phyloP scores from a whole-genome alignment of 2,113 vertebrate species.

The Scalopus aquaticus region DNA sequence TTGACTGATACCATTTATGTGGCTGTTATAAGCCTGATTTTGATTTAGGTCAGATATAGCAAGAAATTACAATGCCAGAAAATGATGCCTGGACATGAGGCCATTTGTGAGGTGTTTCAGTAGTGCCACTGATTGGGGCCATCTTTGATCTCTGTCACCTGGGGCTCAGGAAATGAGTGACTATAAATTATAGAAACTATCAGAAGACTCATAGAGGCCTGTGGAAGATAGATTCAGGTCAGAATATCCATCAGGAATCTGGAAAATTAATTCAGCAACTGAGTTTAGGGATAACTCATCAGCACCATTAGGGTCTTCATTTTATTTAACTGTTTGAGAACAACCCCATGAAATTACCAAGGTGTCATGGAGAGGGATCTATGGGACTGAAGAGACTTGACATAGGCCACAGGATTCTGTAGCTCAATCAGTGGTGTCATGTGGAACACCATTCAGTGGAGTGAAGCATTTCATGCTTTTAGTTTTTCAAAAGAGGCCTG shows the following conservation, averaged over 20 bases:
- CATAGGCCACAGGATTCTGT: not conserved
- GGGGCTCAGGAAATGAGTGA: slow-evolving; percentile 20
- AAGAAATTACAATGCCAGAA: slow-evolving; percentile 26
- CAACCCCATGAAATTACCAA: not conserved
- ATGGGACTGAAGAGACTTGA: not conserved
- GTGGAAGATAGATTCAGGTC: slow-evolving; percentile 4
- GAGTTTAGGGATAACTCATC: not conserved
- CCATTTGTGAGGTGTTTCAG: accelerated
- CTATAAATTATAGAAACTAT: slow-evolving; percentile 41
- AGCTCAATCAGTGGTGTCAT: not conserved
- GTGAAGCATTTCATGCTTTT: slow-evolving; percentile 63
- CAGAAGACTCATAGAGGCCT: not conserved
- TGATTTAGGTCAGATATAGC: slow-evolving; percentile 46
- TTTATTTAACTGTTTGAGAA: slow-evolving; percentile 34
- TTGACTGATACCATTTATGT: slow-evolving; percentile 48
- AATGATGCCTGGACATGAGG: not conserved
- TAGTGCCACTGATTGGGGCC: not conserved
- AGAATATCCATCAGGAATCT: not conserved
- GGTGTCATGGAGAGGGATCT: not conserved
- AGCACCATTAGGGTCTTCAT: not conserved
- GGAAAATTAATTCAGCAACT: not conserved
- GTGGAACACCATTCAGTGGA: slow-evolving; percentile 26
- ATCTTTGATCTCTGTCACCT: slow-evolving; percentile 59
- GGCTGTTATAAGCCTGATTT: not conserved
- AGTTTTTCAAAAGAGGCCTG: slow-evolving; percentile 60